Evolutionary conservation across 2,888 invertebrate species (phyloP).

Genomic region (Catocala nupta): DNA sequence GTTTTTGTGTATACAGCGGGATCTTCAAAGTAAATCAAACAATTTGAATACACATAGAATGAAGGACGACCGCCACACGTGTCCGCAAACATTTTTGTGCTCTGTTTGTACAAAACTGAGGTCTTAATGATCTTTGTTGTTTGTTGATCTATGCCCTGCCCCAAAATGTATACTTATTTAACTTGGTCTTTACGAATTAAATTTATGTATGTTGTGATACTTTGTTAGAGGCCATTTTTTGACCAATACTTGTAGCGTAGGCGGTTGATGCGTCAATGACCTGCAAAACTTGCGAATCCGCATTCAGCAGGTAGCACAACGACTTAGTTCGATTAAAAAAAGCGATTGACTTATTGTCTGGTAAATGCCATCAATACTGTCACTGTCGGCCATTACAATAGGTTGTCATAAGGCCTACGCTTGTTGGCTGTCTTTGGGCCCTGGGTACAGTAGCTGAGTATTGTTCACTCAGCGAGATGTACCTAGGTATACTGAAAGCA

Average conservation of each 20-base stretch:
- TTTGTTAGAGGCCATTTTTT: slow-evolving; percentile 61
- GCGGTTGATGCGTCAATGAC: slow-evolving; percentile 85
- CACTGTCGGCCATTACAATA: slow-evolving; percentile 38
- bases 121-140: slow-evolving; percentile 64
- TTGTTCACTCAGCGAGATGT: slow-evolving; percentile 25
- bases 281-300: slow-evolving; percentile 84
- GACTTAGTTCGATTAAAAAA: slow-evolving; percentile 63
- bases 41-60: slow-evolving; percentile 70
- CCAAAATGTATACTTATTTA: slow-evolving; percentile 42
- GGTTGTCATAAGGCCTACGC: slow-evolving; percentile 22
- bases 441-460: slow-evolving; percentile 37
- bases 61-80: slow-evolving; percentile 76
- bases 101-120: slow-evolving; percentile 72
- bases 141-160: slow-evolving; percentile 57
- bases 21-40: slow-evolving; percentile 75
- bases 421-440: slow-evolving; percentile 27
- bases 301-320: slow-evolving; percentile 78
- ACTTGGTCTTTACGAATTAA: slow-evolving; percentile 36
- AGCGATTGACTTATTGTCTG: slow-evolving; percentile 61
- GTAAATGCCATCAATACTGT: slow-evolving; percentile 47
- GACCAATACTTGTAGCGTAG: slow-evolving; percentile 75
- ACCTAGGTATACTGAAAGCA: slow-evolving; percentile 20
- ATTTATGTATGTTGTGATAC: slow-evolving; percentile 44
- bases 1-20: slow-evolving; percentile 72
- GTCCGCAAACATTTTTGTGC: slow-evolving; percentile 78